These are phyloP conservation scores for Dascyllus trimaculatus DNA, from an alignment of 2,113 vertebrate genomes.

Conservation along the genomic window DNA sequence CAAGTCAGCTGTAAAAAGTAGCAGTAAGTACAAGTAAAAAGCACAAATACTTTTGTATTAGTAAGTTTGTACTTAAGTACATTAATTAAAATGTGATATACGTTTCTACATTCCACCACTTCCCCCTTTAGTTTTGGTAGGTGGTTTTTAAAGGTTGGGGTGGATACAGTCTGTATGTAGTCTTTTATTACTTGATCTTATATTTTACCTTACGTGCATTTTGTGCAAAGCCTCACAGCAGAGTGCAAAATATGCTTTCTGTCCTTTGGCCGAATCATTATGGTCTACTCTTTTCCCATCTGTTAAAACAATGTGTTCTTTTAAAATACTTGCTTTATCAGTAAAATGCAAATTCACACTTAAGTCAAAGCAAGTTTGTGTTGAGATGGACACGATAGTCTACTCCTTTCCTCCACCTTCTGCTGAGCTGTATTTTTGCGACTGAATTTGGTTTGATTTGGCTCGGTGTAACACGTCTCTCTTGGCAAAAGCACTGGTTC, in stretches of 20 bases:
- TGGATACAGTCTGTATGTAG: no score
- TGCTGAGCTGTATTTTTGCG: background rate
- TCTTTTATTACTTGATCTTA: no score
- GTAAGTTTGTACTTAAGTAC: no score
- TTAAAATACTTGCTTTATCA: background rate
- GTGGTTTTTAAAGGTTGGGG: no score
- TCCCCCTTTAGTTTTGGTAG: no score
- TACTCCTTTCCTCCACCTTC: background rate
- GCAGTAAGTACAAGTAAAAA: no score
- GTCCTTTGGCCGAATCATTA: background rate
- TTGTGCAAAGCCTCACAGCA: background rate
- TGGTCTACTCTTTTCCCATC: background rate
- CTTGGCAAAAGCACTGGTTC: conserved; percentile 14
- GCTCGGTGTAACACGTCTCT: background rate
- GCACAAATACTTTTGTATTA: no score
- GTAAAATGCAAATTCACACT: background rate
- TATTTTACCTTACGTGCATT: no score
- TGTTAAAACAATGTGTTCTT: background rate
- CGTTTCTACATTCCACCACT: no score
- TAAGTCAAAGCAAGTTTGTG: background rate
- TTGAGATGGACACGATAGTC: background rate
- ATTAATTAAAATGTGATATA: no score
- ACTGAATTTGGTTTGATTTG: conserved; percentile 7
- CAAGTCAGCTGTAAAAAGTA: no score
- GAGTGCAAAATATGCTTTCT: background rate